Conservation (phyloP, 1,140 invertebrate genomes). For the Aphelenchoides besseyi region DNA sequence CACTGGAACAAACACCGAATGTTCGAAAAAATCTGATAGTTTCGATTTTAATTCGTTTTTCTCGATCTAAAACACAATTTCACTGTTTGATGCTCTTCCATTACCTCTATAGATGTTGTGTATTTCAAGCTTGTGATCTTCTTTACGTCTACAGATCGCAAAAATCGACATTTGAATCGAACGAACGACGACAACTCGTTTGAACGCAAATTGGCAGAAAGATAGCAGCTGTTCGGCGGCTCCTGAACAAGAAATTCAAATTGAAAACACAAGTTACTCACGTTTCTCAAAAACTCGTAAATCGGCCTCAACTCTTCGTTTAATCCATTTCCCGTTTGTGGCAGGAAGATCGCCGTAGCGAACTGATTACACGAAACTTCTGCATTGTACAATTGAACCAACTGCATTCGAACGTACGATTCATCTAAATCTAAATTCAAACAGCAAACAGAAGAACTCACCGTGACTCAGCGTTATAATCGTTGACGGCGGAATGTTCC, state of each 20-base stretch:
- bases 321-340: background rate
- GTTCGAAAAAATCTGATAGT: background rate
- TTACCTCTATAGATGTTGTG: background rate
- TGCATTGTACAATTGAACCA: background rate
- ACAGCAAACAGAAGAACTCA: background rate
- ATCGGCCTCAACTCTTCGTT: background rate
- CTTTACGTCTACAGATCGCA: background rate
- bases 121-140: background rate
- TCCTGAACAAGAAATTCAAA: background rate
- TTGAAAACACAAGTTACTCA: slow-evolving; percentile 4
- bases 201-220: background rate
- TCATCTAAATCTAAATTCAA: background rate
- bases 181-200: background rate
- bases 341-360: slow-evolving; percentile 4
- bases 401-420: background rate
- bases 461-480: background rate
- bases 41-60: background rate
- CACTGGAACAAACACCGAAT: background rate
- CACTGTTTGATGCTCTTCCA: background rate
- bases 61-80: background rate
- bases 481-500: background rate
- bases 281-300: background rate
- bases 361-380: background rate
- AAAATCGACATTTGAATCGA: background rate
- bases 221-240: background rate